A percentile compares a stretch with the other conserved stretches of the same genome.
These are phyloP conservation scores for Tautogolabrus adspersus DNA, from an alignment of 2,113 vertebrate species.

Conservation along the genomic window DNA sequence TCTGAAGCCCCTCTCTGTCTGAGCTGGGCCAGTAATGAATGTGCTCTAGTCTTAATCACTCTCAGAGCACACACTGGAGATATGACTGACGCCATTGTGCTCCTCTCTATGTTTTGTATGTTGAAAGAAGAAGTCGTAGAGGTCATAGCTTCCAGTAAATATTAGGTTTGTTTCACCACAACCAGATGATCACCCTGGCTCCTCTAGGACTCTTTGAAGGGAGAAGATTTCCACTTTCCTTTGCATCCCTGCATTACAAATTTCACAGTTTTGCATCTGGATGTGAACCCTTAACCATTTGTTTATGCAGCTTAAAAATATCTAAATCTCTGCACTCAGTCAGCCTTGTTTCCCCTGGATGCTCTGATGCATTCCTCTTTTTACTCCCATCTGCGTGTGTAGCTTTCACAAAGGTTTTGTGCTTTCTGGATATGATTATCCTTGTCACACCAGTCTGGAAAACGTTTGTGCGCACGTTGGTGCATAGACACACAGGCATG, in stretches of 20 bases:
- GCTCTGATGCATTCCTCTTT: slow-evolving; percentile 37
- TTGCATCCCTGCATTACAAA: background rate
- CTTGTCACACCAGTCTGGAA: slow-evolving; percentile 71
- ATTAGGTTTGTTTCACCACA: slow-evolving; percentile 59
- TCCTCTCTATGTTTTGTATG: slow-evolving; percentile 51
- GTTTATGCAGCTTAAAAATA: slow-evolving; percentile 6
- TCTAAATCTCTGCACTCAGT: slow-evolving; percentile 8
- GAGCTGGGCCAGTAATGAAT: slow-evolving; percentile 63
- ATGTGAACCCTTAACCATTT: background rate
- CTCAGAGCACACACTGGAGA: slow-evolving; percentile 67
- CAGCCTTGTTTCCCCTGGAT: slow-evolving; percentile 19
- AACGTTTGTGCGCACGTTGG: slow-evolving; percentile 69
- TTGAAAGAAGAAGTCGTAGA: slow-evolving; percentile 45
- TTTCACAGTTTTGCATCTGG: slow-evolving; percentile 7
- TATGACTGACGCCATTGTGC: slow-evolving; percentile 80
- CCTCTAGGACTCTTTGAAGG: background rate
- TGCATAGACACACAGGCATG: slow-evolving; percentile 45
- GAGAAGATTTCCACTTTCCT: background rate
- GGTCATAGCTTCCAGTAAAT: slow-evolving; percentile 55
- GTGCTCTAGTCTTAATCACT: slow-evolving; percentile 75
- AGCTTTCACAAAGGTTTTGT: slow-evolving; percentile 31
- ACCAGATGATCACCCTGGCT: slow-evolving; percentile 7
- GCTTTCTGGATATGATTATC: slow-evolving; percentile 75
- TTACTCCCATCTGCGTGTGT: slow-evolving; percentile 50
- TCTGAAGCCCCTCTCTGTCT: slow-evolving; percentile 82